Conservation (phyloP, 2,797 vertebrate genomes). For the Liparis tanakae region DNA sequence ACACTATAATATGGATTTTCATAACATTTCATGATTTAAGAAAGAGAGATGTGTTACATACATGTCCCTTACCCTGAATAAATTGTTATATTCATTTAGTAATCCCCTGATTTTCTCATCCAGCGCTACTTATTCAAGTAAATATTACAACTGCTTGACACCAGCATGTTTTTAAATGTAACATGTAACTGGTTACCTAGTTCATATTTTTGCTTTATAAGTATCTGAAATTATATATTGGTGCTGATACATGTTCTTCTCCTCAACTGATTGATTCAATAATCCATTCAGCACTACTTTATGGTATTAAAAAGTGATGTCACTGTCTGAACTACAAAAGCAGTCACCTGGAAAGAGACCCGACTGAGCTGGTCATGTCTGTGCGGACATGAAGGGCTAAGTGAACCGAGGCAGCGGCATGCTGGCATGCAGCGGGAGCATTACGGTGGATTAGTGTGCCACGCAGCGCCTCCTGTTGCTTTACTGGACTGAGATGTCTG, state of each 20-base stretch:
- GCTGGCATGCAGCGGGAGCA: constrained; percentile 10
- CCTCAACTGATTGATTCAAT: background rate
- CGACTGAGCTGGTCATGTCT: background rate
- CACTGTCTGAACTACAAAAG: constrained; percentile 10
- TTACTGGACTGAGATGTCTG: constrained; percentile 47
- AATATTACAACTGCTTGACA: background rate
- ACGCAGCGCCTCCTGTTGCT: constrained; percentile 26
- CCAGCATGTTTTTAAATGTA: background rate
- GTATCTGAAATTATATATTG: background rate
- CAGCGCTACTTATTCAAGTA: background rate
- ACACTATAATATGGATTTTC: background rate
- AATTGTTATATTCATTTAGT: background rate
- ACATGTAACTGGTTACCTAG: too few species aligned
- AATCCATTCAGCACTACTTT: constrained; percentile 13
- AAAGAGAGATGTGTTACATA: background rate
- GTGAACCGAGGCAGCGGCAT: constrained; percentile 44
- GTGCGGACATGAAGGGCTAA: constrained; percentile 10
- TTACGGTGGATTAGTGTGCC: constrained; percentile 52
- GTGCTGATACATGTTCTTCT: background rate
- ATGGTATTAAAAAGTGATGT: constrained; percentile 27
- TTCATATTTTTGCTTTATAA: background rate
- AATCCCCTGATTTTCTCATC: background rate
- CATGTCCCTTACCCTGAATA: background rate
- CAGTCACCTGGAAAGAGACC: constrained; percentile 31
- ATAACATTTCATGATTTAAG: background rate